Evolutionary conservation across 2,888 invertebrate species (phyloP).

Genomic region (Ceratothoa steindachneri): DNA sequence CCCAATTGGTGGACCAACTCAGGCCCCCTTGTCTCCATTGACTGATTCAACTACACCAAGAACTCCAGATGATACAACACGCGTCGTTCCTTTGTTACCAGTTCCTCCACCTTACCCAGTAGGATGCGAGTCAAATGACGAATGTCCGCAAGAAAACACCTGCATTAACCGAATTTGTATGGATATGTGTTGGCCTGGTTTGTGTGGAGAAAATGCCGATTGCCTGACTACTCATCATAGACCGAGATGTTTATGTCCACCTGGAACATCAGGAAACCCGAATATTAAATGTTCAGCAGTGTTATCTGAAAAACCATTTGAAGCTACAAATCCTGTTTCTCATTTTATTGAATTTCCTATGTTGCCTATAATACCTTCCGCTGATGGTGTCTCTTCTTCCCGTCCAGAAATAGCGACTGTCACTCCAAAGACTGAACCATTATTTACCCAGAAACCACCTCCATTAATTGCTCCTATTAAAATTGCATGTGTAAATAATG

Average conservation of each 20-base stretch:
- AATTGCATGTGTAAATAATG: conserved; percentile 62
- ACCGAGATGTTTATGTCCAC: conserved; percentile 60
- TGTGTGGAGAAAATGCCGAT: conserved; percentile 38
- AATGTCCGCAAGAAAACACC: conserved; percentile 29
- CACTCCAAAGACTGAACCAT: conserved; percentile 80
- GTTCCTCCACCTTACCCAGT: conserved; percentile 60
- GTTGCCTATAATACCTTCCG: conserved; percentile 61
- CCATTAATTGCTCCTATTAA: conserved; percentile 60
- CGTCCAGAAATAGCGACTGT: conserved; percentile 74
- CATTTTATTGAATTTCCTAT: too few relatives aligned
- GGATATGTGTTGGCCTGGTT: conserved; percentile 30
- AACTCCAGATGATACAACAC: neutral
- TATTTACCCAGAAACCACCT: conserved; percentile 74
- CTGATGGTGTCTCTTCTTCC: conserved; percentile 78
- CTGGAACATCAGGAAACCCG: conserved; percentile 48
- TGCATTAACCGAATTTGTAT: conserved; percentile 37
- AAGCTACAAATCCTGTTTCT: too few relatives aligned
- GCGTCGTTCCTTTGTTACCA: conserved; percentile 49
- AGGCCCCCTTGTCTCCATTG: conserved; percentile 20
- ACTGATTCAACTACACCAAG: conserved; percentile 16
- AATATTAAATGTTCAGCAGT: conserved; percentile 27
- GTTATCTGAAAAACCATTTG: too few relatives aligned
- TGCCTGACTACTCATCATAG: conserved; percentile 31
- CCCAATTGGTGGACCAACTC: conserved; percentile 28
- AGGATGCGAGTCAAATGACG: conserved; percentile 73